Conservation (phyloP, 2,113 vertebrate genomes). For the Dromaius novaehollandiae region DNA sequence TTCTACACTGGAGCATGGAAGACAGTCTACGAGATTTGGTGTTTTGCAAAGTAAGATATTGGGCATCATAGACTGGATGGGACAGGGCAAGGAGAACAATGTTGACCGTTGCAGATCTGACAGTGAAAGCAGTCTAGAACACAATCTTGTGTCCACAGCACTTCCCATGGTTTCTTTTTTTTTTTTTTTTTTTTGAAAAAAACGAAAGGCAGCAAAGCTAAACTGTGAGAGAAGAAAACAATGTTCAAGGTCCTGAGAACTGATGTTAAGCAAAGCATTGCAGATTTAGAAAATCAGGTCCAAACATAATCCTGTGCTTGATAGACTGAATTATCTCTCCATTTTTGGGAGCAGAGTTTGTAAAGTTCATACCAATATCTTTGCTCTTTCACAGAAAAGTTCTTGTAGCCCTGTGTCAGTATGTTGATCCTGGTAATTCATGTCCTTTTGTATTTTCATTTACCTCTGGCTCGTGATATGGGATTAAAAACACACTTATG, state of each 20-base stretch:
- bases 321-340: background rate
- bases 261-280: background rate
- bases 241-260: background rate
- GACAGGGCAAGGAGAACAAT: background rate
- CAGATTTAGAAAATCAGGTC: background rate
- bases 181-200: background rate
- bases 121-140: background rate
- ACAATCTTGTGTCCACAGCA: background rate
- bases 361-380: background rate
- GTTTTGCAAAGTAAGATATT: background rate
- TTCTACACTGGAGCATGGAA: background rate
- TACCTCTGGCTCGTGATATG: background rate
- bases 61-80: fast-evolving
- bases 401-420: background rate
- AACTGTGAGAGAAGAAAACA: background rate
- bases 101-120: background rate
- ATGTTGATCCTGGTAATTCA: background rate
- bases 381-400: background rate
- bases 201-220: background rate
- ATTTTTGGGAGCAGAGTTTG: no score
- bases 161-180: background rate
- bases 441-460: background rate
- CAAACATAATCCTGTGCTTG: background rate
- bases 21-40: background rate
- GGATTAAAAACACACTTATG: background rate